These are phyloP conservation scores for Ypsolopha sequella DNA, from an alignment of 2,888 invertebrate genomes.

Conservation along the genomic window DNA sequence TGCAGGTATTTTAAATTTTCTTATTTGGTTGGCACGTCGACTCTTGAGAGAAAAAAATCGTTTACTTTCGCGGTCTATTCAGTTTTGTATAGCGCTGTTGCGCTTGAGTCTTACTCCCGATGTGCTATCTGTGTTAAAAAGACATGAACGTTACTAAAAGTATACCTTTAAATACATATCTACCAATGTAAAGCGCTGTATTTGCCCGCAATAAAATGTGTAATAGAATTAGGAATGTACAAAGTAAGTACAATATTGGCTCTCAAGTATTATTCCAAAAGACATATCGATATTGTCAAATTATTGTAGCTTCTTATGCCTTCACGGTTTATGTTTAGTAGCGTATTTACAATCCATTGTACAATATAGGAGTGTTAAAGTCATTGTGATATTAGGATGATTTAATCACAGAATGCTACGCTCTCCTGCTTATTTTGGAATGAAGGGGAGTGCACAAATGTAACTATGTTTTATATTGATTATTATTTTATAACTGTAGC, in stretches of 20 bases:
- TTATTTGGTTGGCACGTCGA: no score
- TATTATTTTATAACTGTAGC: conserved; percentile 27
- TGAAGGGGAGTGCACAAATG: conserved; percentile 41
- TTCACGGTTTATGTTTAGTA: conserved; percentile 15
- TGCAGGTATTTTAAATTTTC: no score
- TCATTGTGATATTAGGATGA: conserved; percentile 60
- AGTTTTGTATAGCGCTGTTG: no score
- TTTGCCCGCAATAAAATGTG: neutral
- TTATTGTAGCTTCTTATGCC: conserved; percentile 31
- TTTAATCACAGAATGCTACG: conserved; percentile 23
- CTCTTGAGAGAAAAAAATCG: no score
- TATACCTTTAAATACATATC: no score
- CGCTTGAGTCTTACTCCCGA: no score
- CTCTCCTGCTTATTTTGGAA: conserved; percentile 6
- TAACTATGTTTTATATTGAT: conserved; percentile 19
- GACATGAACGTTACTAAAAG: no score
- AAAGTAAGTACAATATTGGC: neutral
- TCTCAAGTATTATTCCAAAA: conserved; percentile 27
- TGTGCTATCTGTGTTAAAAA: no score
- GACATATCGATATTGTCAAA: conserved; percentile 46
- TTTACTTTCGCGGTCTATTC: no score
- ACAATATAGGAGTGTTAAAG: conserved; percentile 45
- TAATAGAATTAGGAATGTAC: neutral
- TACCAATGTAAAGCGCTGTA: neutral
- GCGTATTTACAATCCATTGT: conserved; percentile 18